These are phyloP conservation scores for Parazoanthus atlanticus DNA, from an alignment of 92 coral and sea anemone species.

Conservation along the genomic window DNA sequence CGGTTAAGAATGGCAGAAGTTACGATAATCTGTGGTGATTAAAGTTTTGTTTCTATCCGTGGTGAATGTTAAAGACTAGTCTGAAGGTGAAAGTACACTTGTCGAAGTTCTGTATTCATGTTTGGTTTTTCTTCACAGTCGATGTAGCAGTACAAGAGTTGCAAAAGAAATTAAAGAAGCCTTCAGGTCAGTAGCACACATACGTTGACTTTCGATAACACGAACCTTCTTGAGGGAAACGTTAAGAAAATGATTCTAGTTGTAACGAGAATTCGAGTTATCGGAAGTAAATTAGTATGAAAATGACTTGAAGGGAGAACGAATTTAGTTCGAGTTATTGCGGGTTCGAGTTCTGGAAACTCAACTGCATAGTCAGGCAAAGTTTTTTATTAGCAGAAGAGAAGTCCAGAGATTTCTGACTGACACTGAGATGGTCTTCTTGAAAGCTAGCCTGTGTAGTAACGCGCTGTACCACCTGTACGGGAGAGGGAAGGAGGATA, in stretches of 20 bases:
- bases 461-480: no score
- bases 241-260: not conserved
- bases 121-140: slow-evolving; percentile 47
- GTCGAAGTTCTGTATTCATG: not conserved
- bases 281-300: no score
- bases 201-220: not conserved
- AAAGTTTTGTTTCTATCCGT: not conserved
- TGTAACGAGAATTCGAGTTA: not conserved
- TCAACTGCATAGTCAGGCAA: no score
- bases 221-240: no score
- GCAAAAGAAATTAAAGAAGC: slow-evolving; percentile 56
- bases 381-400: no score
- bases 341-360: not conserved
- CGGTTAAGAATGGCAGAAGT: slow-evolving; percentile 83
- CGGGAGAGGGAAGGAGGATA: no score
- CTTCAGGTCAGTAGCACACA: slow-evolving; percentile 55
- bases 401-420: no score
- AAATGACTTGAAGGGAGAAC: no score
- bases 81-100: not conserved
- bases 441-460: no score
- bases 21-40: slow-evolving; percentile 3
- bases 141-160: slow-evolving; percentile 80
- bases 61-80: not conserved
- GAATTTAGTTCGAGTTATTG: not conserved
- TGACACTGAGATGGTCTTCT: no score